phyloP scores from a whole-genome alignment of 64 coral and sea anemone genomes.

The Dendrophyllia cribrosa region DNA sequence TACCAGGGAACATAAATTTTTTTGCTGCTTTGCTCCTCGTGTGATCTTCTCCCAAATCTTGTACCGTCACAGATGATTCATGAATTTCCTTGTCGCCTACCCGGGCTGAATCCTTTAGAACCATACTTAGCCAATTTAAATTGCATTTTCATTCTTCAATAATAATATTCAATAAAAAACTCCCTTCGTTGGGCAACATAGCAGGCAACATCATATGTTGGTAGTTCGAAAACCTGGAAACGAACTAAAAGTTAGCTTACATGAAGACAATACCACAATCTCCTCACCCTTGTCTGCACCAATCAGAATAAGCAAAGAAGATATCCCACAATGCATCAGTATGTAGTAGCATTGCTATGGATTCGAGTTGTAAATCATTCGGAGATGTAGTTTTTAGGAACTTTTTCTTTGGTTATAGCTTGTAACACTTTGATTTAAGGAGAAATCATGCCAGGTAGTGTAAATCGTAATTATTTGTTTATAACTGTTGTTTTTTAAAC shows the following conservation, averaged over 20 bases:
- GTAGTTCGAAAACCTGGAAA: not conserved
- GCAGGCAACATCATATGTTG: not conserved
- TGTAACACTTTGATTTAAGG: not conserved
- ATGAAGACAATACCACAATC: not conserved
- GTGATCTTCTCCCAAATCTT: not conserved
- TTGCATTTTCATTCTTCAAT: not conserved
- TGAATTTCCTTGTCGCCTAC: conserved; percentile 7
- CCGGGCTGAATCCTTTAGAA: conserved; percentile 34
- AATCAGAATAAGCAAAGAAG: not conserved
- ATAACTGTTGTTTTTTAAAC: not conserved
- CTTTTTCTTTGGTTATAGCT: not conserved
- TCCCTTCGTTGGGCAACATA: not conserved
- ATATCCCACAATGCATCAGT: conserved; percentile 15
- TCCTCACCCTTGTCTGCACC: not conserved
- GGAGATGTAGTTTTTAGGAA: no score
- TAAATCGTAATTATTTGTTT: not conserved
- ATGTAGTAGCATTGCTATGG: not conserved
- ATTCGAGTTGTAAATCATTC: not conserved
- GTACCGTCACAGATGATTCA: not conserved
- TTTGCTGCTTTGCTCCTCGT: not conserved
- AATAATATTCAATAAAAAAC: not conserved
- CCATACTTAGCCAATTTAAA: conserved; percentile 20
- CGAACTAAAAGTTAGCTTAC: not conserved
- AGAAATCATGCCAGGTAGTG: conserved; percentile 33
- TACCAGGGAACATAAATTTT: conserved; percentile 14